A percentile compares a stretch with the other conserved stretches of the same genome.
These are phyloP conservation scores for Mylabris phalerata DNA, from an alignment of 1,140 invertebrate species.

Conservation along the genomic window DNA sequence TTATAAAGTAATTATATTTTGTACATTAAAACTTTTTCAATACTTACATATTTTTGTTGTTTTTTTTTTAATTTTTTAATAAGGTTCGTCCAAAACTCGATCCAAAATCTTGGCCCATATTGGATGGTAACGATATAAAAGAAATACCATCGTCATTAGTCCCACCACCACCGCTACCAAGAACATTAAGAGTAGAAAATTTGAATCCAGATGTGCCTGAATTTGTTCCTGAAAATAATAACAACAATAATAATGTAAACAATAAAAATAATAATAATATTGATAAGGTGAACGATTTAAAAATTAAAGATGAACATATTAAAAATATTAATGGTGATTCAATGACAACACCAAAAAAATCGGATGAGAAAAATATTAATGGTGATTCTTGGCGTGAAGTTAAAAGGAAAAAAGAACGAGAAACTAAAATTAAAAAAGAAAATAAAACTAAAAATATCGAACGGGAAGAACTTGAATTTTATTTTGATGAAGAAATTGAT, in stretches of 20 bases:
- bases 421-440: slow-evolving; percentile 42
- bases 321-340: background rate
- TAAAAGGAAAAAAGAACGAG: slow-evolving; percentile 35
- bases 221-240: slow-evolving; percentile 57
- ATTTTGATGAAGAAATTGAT: slow-evolving; percentile 94
- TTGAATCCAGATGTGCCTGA: slow-evolving; percentile 82
- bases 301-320: slow-evolving; percentile 2
- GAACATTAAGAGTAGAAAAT: slow-evolving; percentile 38
- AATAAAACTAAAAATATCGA: slow-evolving; percentile 41
- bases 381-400: slow-evolving; percentile 36
- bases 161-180: slow-evolving; percentile 59
- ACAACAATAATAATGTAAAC: slow-evolving; percentile 11
- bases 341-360: slow-evolving; percentile 15
- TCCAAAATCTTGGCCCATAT: slow-evolving; percentile 81
- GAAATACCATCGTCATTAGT: slow-evolving; percentile 54
- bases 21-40: slow-evolving; percentile 46
- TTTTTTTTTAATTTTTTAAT: no score
- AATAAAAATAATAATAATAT: slow-evolving; percentile 9
- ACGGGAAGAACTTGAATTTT: slow-evolving; percentile 89
- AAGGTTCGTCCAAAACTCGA: slow-evolving; percentile 43
- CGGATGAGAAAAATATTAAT: slow-evolving; percentile 15
- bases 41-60: no score
- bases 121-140: slow-evolving; percentile 47
- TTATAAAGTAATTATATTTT: slow-evolving; percentile 42
- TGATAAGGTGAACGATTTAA: slow-evolving; percentile 19